Evolutionary conservation across 2,888 invertebrate species (phyloP), one percentile per base, ranked within the genome.

Genomic region (Acanthosepion pharaonis): DNA sequence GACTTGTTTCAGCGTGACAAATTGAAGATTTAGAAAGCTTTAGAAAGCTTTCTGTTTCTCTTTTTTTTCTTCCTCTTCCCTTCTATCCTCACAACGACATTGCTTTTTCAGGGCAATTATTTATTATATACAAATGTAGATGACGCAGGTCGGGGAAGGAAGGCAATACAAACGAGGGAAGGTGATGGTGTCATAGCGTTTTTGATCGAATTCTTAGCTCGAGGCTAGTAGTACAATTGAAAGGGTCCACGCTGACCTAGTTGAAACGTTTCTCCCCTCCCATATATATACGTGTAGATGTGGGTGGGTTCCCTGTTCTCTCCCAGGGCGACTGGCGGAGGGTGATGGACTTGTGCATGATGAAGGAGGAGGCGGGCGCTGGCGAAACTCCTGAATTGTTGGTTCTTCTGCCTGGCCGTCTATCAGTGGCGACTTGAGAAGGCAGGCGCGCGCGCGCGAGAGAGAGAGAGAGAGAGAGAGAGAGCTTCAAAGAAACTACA

Each of bases 71-170:
- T 11, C n/a, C 15, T 11, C 15, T 33, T 33, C 11, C 11, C 15
- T 0, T 2, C 11, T 0, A 9, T 1, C n/a, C 2, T n/a, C n/a
- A 78, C n/a, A 33, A 78, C n/a, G n/a, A 78, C 78, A 15, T n/a
- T 33, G 78, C 78, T 78, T n/a, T n/a, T 23, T 78, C 78, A 3
- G n/a, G 78, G 33, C 78, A 78, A 78, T 78, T 78, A 78, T 78
- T n/a, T 78, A 78, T 78, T n/a, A 78, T 78, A n/a, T n/a, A 78
- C n/a, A 78, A 78, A 78, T 78, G 78, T 78, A 78, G 78, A 78
- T n/a, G 78, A 33, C 18, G 78, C 15, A n/a, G n/a, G 78, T n/a
- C n/a, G n/a, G n/a, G 78, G 78, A 15, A 20, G 20, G 20, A 23
- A 23, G 59, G 51, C 51, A 51, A 51, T 51, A 15, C 8, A 51